Base-by-base conservation (phyloP, 2,797 vertebrate genomes). In the Sciurus carolinensis region DNA sequence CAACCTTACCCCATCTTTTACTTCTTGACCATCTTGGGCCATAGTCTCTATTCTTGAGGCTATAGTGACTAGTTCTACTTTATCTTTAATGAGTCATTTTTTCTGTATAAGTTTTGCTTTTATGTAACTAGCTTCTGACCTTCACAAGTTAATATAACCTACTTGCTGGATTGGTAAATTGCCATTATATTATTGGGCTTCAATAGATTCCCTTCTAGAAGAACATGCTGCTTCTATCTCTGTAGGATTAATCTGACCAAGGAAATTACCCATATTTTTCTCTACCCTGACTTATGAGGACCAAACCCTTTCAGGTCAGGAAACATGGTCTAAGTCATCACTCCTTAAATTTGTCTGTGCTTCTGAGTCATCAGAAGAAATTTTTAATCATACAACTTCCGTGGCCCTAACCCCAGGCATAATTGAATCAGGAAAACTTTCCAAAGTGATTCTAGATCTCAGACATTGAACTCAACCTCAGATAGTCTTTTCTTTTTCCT, bases 81-180 rank as follows among this genome's bases (percentile, higher is more conserved):
- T 80, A 10, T 92, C 24, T 36, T 36, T 73, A 22, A 18, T 64
- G 33, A 76, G 36, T 87, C 62, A 57, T 57, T 89, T 79, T 39
- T 91, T 91, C 52, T 92, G 13, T 52, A 44, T 87, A 82, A 82
- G 36, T 80, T 93, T 87, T 83, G 69, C 62, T 89, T 57, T 52
- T 71, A 87, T 67, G 52, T 90, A 87, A 87, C 62, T 83, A 93
- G 87, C 82, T 93, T 93, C 64, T 83, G 64, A 90, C 39, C 64
- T 96, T 90, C 62, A 87, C 44, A 93, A 75, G 90, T 75, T 96
- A 75, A 93, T 90, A 47, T 72, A 69, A 87, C 69, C 90, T 71
- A 62, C 64, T 93, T 47, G 36, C 69, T 50, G 54, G 95, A 82
- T 87, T 72, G 20, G 81, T 82, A 62, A 69, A 64, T 93, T 93